Evolutionary conservation across 2,888 invertebrate species (phyloP).

Genomic region (Euclidia mi): DNA sequence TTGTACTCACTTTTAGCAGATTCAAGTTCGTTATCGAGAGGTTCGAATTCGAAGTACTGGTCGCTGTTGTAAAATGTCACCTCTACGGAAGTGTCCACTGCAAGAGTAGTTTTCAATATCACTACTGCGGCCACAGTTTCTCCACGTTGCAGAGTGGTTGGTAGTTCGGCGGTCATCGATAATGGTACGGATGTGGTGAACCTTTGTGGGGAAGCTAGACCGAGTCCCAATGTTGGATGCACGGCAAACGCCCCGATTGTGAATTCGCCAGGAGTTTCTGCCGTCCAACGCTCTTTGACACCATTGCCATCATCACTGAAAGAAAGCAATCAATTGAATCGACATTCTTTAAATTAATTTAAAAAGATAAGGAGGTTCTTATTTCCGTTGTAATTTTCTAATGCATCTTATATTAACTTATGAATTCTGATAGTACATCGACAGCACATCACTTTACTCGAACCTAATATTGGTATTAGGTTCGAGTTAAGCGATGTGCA

Average conservation of each 20-base stretch:
- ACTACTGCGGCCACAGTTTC: slow-evolving; percentile 97
- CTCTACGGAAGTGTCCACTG: slow-evolving; percentile 93
- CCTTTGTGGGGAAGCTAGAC: slow-evolving; percentile 74
- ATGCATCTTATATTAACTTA: too few species aligned
- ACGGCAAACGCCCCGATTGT: slow-evolving; percentile 84
- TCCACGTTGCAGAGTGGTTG: slow-evolving; percentile 96
- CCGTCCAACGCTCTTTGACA: slow-evolving; percentile 78
- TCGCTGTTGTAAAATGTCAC: slow-evolving; percentile 96
- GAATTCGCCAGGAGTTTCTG: slow-evolving; percentile 74
- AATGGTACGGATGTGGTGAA: slow-evolving; percentile 91
- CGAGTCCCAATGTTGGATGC: slow-evolving; percentile 82
- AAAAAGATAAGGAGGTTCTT: too few species aligned
- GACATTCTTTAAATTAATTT: too few species aligned
- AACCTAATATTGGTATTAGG: too few species aligned
- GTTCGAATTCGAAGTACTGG: slow-evolving; percentile 95
- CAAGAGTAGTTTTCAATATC: slow-evolving; percentile 96
- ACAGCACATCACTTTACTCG: too few species aligned
- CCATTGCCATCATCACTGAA: slow-evolving; percentile 81
- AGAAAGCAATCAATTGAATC: too few species aligned
- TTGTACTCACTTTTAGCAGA: slow-evolving; percentile 91
- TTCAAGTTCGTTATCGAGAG: slow-evolving; percentile 93
- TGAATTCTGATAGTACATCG: too few species aligned
- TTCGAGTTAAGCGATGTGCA: too few species aligned
- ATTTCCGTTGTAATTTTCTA: too few species aligned
- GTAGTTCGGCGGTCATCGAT: slow-evolving; percentile 96